phyloP scores from a whole-genome alignment of 2,888 invertebrate genomes.

The Acanthacorydalis orientalis region DNA sequence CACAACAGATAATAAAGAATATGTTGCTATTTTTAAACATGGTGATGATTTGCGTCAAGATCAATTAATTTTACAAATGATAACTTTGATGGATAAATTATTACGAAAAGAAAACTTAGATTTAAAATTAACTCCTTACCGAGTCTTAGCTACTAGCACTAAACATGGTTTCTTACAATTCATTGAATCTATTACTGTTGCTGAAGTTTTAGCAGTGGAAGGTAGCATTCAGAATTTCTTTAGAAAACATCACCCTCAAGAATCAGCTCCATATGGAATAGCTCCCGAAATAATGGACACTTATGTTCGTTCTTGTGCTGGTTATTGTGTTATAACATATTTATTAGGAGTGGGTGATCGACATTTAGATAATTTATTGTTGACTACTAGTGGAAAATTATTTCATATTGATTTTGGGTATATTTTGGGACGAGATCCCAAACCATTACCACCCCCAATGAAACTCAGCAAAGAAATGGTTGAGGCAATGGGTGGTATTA shows the following conservation, averaged over 20 bases:
- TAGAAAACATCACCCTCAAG: slow-evolving; percentile 74
- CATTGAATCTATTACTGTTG: slow-evolving; percentile 82
- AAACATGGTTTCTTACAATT: slow-evolving; percentile 95
- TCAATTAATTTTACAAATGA: slow-evolving; percentile 94
- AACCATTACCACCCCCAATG: slow-evolving; percentile 98
- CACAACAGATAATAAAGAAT: slow-evolving; percentile 65
- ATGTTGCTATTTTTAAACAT: slow-evolving; percentile 92
- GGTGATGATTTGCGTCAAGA: slow-evolving; percentile 97
- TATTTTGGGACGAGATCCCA: slow-evolving; percentile 93
- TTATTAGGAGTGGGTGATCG: slow-evolving; percentile 93
- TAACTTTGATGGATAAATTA: slow-evolving; percentile 94
- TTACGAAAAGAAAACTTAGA: slow-evolving; percentile 89
- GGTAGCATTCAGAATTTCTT: slow-evolving; percentile 89
- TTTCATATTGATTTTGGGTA: slow-evolving; percentile 99
- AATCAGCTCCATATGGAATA: slow-evolving; percentile 78
- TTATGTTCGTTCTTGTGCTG: slow-evolving; percentile 89
- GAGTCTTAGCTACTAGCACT: slow-evolving; percentile 88
- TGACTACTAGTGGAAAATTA: slow-evolving; percentile 77
- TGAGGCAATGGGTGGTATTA: slow-evolving; percentile 87
- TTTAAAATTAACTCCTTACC: slow-evolving; percentile 87
- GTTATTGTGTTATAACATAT: slow-evolving; percentile 97
- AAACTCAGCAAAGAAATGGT: slow-evolving; percentile 99
- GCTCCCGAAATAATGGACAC: slow-evolving; percentile 92
- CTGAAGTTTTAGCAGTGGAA: slow-evolving; percentile 75
- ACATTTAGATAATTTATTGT: slow-evolving; percentile 89